Evolutionary conservation across 2,797 vertebrate species (phyloP), one percentile per base, ranked within the genome.

Genomic region (Cossypha dichroa): DNA sequence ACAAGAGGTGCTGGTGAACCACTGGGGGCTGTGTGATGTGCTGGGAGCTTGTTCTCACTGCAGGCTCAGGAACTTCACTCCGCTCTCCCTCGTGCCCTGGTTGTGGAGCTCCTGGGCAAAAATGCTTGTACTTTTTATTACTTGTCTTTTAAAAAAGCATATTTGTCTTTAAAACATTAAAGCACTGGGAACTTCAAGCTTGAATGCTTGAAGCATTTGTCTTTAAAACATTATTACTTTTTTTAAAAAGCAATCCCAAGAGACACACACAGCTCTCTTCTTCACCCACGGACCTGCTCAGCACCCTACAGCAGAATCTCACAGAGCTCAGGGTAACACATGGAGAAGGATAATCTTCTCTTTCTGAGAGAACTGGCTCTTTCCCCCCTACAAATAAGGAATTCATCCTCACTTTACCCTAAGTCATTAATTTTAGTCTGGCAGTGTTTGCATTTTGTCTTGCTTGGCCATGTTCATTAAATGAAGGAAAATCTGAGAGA

Each of bases 251-350:
- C 21, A 60, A 68, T 7, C 15, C 68, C 66, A 43, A 59, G 40
- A 79, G 48, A 85, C 8, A 9, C 1, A 85, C 8, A 9, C 1
- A 19, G 31, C 19, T 79, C 41, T 12, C 41, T 82, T n/a, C 29
- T 54, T 76, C 5, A 58, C 21, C 26, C 51, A 10, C 0, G 0
- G 36, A 56, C 51, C 52, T 49, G 60, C 43, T n/a, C 70, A 72
- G 3, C 52, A 59, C 36, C 9, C 18, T 8, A 15, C 18, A 38
- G 25, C 36, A 74, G 52, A 80, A n/a, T 55, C 40, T 60, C 66
- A 60, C 33, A 59, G 34, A 79, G 15, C 18, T 22, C 25, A 63
- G 9, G 5, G 15, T 25, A 62, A 67, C 60, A 55, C 23, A 49
- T 4, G 48, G 15, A 84, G 36, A 45, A 72, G 21, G 73, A 46